A percentile compares a stretch with the other conserved stretches of the same genome.
Conservation (phyloP, 2,888 invertebrate genomes). For the Horisme vitalbata region DNA sequence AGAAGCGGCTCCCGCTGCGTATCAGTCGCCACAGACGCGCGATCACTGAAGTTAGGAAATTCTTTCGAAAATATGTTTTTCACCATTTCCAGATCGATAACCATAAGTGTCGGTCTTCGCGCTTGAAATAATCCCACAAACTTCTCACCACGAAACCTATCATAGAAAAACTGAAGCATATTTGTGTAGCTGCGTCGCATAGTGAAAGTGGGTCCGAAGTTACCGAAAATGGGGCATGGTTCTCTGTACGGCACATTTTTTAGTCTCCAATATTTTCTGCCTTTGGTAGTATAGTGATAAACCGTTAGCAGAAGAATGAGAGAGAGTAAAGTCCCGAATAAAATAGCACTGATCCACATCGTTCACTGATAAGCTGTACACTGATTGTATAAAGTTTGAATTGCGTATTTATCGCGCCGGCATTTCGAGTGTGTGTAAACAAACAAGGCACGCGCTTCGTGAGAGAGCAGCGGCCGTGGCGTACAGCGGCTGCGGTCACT, state of each 20-base stretch:
- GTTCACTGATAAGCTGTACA: constrained; percentile 33
- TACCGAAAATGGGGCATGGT: constrained; percentile 77
- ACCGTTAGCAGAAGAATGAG: constrained; percentile 55
- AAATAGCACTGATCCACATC: constrained; percentile 57
- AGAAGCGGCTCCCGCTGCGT: constrained; percentile 71
- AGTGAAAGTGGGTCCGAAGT: constrained; percentile 70
- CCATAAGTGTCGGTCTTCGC: constrained; percentile 68
- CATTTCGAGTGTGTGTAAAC: constrained; percentile 61
- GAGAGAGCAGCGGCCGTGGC: constrained; percentile 37
- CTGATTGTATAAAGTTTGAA: constrained; percentile 30
- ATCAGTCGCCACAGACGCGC: constrained; percentile 68
- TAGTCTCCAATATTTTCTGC: constrained; percentile 69
- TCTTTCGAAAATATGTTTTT: constrained; percentile 66
- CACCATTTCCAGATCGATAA: constrained; percentile 66
- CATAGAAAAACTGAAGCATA: constrained; percentile 67
- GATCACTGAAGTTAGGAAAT: constrained; percentile 67
- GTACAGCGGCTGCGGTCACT: constrained; percentile 50
- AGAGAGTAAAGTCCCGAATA: constrained; percentile 52
- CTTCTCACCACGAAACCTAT: constrained; percentile 57
- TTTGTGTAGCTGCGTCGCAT: constrained; percentile 68
- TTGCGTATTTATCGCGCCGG: constrained; percentile 48
- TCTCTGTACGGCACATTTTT: constrained; percentile 72
- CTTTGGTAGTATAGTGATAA: constrained; percentile 65
- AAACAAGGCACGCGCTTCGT: constrained; percentile 45
- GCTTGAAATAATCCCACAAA: constrained; percentile 76